Conservation (phyloP, 2,113 vertebrate genomes). For the Pyxicephalus adspersus region DNA sequence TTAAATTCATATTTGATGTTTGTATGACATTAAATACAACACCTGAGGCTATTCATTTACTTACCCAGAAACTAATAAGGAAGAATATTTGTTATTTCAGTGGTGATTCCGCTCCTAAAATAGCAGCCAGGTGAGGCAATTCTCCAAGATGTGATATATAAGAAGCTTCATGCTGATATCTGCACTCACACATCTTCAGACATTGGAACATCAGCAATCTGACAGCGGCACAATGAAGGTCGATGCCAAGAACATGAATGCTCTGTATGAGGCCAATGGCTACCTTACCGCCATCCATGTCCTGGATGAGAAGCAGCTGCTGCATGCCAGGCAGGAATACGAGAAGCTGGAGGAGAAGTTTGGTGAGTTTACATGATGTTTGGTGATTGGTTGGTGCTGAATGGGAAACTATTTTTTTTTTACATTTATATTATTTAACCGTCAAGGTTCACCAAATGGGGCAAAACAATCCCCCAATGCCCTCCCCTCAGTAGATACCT, state of each 20-base stretch:
- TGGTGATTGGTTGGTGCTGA: background rate
- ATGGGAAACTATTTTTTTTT: too few relatives aligned
- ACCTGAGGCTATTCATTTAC: background rate
- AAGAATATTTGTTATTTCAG: too few relatives aligned
- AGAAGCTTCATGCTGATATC: too few relatives aligned
- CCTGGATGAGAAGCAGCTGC: conserved; percentile 67
- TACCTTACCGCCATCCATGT: conserved; percentile 70
- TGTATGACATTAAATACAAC: background rate
- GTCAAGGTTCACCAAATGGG: too few relatives aligned
- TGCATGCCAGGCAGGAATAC: conserved; percentile 65
- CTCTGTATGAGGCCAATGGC: conserved; percentile 49
- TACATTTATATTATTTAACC: too few relatives aligned
- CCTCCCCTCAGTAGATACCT: too few relatives aligned
- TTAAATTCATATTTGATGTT: background rate
- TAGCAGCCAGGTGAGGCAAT: background rate
- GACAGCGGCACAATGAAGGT: background rate
- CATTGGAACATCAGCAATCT: too few relatives aligned
- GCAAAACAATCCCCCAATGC: too few relatives aligned
- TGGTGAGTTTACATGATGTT: conserved; percentile 65
- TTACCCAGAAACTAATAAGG: conserved; percentile 1
- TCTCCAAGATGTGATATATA: conserved; percentile 3
- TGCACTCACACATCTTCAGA: too few relatives aligned
- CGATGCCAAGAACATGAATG: background rate
- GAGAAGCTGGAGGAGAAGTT: conserved; percentile 72
- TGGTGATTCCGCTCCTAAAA: background rate